Evolutionary conservation across 2,888 invertebrate genomes (phyloP).

Genomic region (Stenotaenia linearis): DNA sequence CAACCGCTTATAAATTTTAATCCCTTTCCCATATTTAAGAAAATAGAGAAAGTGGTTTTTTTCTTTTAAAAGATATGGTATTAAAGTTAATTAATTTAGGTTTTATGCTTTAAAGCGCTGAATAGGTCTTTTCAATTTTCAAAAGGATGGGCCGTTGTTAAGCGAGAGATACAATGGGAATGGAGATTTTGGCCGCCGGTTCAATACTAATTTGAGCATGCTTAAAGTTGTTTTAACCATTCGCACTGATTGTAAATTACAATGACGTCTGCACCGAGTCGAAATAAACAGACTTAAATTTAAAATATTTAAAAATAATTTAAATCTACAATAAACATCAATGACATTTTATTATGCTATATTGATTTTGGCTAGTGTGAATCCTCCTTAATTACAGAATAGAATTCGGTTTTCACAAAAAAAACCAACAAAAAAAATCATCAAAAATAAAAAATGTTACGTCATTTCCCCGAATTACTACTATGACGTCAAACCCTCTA

Average conservation of each 20-base stretch:
- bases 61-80: not conserved
- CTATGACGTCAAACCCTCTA: too few species aligned
- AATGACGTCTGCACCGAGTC: not conserved
- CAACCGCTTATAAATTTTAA: slow-evolving; percentile 18
- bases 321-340: too few species aligned
- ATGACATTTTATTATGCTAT: too few species aligned
- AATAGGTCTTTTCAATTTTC: not conserved
- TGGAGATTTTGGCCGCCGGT: not conserved
- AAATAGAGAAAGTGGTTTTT: not conserved
- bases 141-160: not conserved
- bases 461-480: too few species aligned
- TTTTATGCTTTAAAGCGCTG: not conserved
- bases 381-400: too few species aligned
- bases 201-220: not conserved
- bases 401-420: too few species aligned
- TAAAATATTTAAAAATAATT: too few species aligned
- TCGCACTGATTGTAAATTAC: not conserved
- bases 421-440: too few species aligned
- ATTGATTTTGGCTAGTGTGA: too few species aligned
- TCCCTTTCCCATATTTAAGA: not conserved
- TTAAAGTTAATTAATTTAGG: not conserved
- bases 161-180: not conserved
- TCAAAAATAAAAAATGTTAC: too few species aligned
- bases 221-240: not conserved
- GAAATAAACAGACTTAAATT: not conserved